These are phyloP conservation scores for Cuniculus paca DNA, from an alignment of 2,797 vertebrate genomes.

Conservation along the genomic window DNA sequence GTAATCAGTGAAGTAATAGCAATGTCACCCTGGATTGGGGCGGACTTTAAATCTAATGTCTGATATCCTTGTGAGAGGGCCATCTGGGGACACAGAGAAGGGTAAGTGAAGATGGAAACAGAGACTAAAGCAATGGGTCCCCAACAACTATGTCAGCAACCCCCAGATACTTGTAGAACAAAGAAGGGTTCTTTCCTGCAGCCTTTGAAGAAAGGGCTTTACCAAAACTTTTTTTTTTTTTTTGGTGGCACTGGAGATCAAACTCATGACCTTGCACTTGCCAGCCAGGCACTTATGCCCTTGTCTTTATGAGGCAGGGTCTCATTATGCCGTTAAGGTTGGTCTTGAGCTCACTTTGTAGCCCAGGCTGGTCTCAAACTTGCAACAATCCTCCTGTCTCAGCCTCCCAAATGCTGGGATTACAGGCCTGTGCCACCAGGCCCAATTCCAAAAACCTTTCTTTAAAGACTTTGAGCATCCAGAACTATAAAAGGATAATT, in stretches of 20 bases:
- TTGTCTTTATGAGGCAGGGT: no score
- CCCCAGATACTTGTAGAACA: background rate
- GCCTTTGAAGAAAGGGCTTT: background rate
- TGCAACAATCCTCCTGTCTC: no score
- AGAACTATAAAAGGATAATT: conserved; percentile 16
- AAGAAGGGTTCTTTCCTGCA: background rate
- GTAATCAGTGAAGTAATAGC: background rate
- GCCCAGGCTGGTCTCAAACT: no score
- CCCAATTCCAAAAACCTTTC: no score
- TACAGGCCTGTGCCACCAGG: no score
- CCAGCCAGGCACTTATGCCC: no score
- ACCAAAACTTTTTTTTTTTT: background rate
- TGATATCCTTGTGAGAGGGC: background rate
- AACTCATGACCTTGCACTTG: no score
- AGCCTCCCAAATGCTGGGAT: no score
- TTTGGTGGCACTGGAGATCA: no score
- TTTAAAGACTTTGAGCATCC: background rate
- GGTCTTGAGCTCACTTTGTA: no score
- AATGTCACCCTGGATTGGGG: background rate
- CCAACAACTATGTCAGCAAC: background rate
- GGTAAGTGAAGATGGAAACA: background rate
- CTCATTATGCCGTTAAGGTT: no score
- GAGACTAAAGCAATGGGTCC: background rate
- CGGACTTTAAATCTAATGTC: background rate
- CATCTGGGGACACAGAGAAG: background rate